Conservation (phyloP, 1,140 invertebrate genomes). For the Myzus persicae region DNA sequence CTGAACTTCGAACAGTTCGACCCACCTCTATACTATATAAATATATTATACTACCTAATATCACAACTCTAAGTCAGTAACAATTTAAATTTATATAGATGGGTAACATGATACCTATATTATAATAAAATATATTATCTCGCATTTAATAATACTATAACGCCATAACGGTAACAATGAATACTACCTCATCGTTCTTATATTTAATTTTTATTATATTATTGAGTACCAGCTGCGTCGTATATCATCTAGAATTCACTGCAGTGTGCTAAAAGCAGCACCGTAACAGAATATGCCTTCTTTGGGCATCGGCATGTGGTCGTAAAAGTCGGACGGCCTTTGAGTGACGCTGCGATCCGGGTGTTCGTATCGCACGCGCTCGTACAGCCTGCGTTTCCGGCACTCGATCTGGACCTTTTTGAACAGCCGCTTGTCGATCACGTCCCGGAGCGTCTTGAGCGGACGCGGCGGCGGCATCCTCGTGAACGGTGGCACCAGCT, state of each 20-base stretch:
- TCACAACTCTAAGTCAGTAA: no score
- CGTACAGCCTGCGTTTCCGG: constrained; percentile 7
- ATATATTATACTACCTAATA: no score
- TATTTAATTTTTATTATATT: no score
- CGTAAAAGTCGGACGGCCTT: neutral
- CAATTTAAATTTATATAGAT: no score
- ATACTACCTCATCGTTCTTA: no score
- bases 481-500: constrained; percentile 26
- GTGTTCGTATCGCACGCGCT: neutral
- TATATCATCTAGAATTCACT: neutral
- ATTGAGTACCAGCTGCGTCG: neutral
- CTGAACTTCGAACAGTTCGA: no score
- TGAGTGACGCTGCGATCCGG: neutral
- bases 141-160: no score
- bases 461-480: neutral
- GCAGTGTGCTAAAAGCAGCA: neutral
- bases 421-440: constrained; percentile 41
- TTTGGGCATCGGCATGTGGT: neutral
- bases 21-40: no score
- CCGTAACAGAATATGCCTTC: constrained; percentile 16
- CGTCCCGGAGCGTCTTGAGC: constrained; percentile 15
- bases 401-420: constrained; percentile 26
- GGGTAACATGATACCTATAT: no score
- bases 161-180: no score
- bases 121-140: no score